Conservation (phyloP, 2,888 invertebrate genomes). For the Caenorhabditis angaria region DNA sequence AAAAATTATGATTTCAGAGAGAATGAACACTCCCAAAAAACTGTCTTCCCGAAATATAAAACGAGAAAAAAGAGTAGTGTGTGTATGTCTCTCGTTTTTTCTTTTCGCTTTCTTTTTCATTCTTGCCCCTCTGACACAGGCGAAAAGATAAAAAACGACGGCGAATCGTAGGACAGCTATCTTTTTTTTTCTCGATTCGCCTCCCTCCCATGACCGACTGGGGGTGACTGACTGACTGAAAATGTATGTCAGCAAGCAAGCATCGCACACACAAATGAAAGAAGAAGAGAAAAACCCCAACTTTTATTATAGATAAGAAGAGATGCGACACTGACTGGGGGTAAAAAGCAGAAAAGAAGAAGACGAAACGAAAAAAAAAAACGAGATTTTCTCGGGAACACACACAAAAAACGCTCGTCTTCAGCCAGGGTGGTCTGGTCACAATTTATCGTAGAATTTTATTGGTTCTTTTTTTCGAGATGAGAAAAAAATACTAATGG, state of each 20-base stretch:
- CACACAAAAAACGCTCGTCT: no score
- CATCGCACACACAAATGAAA: neutral
- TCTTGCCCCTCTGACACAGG: no score
- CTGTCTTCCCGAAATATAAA: no score
- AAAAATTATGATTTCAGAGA: no score
- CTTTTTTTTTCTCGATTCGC: slow-evolving; percentile 11
- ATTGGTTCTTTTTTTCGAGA: slow-evolving; percentile 14
- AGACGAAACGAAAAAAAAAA: neutral
- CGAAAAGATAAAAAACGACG: neutral
- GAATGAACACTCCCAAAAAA: no score
- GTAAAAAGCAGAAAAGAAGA: neutral
- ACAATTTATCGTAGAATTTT: slow-evolving; percentile 1
- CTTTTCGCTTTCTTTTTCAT: no score
- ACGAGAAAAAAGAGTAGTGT: no score
- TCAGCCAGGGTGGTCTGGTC: neutral
- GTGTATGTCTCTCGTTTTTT: no score
- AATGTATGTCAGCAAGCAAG: slow-evolving; percentile 7
- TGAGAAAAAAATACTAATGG: neutral
- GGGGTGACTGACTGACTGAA: neutral
- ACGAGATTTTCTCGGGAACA: neutral
- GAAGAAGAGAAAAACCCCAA: slow-evolving; percentile 17
- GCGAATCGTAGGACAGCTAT: neutral
- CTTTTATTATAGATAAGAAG: slow-evolving; percentile 5
- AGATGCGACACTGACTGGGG: neutral
- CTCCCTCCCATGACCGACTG: slow-evolving; percentile 19